A percentile compares a stretch with the other conserved stretches of the same genome.
phyloP scores from a whole-genome alignment of 1,140 invertebrate genomes.

The Drosophila kanapiae region DNA sequence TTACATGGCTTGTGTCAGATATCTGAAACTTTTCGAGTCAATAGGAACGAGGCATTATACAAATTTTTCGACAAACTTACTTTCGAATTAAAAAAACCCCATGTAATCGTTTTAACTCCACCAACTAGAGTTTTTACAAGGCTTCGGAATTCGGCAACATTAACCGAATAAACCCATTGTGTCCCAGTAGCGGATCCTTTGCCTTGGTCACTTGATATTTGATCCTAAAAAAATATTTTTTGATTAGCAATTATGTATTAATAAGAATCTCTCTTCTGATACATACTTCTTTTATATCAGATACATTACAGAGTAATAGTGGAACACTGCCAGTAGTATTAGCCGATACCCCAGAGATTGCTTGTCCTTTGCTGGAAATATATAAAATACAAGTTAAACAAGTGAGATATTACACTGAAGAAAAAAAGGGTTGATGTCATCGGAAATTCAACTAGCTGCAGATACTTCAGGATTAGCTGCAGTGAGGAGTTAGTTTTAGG shows the following conservation, averaged over 20 bases:
- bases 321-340: constrained; percentile 28
- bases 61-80: constrained; percentile 74
- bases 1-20: constrained; percentile 39
- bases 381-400: neutral
- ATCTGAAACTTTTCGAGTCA: constrained; percentile 34
- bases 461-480: too few relatives aligned
- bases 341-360: constrained; percentile 27
- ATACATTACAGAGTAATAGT: constrained; percentile 33
- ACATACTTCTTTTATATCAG: constrained; percentile 71
- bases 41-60: neutral
- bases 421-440: too few relatives aligned
- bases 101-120: constrained; percentile 98
- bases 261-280: neutral
- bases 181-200: constrained; percentile 52
- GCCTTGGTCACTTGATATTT: constrained; percentile 51
- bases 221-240: constrained; percentile 42
- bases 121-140: constrained; percentile 97
- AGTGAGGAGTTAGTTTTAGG: too few relatives aligned
- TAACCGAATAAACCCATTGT: constrained; percentile 88
- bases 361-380: constrained; percentile 58
- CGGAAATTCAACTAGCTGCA: too few relatives aligned
- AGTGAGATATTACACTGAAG: too few relatives aligned
- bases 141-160: constrained; percentile 95
- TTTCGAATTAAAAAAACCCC: constrained; percentile 95
- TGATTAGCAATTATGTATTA: neutral